These are phyloP conservation scores for Lipophrys pholis DNA, from an alignment of 2,113 vertebrate genomes.

Conservation along the genomic window DNA sequence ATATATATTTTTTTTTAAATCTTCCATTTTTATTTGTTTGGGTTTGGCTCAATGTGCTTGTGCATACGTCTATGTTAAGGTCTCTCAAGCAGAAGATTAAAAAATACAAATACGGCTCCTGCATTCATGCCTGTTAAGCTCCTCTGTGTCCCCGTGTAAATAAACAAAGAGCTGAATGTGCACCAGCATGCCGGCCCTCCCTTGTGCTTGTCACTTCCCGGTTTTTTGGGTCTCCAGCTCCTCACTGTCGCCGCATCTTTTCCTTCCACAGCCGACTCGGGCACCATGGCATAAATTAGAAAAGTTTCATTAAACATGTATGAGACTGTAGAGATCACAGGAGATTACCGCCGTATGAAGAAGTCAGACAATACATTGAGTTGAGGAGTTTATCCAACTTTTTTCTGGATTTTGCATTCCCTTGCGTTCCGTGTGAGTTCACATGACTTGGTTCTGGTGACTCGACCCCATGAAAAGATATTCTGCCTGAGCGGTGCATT, in stretches of 20 bases:
- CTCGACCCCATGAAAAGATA: conserved; percentile 21
- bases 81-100: conserved; percentile 60
- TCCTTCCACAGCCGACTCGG: conserved; percentile 1
- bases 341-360: conserved; percentile 36
- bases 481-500: conserved; percentile 30
- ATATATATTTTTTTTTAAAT: too few relatives aligned
- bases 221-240: conserved; percentile 5
- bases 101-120: conserved; percentile 43
- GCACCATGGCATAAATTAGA: conserved; percentile 48
- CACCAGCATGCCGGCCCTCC: neutral
- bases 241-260: conserved; percentile 1
- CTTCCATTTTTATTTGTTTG: neutral
- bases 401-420: conserved; percentile 35
- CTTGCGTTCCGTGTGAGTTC: conserved; percentile 59
- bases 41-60: conserved; percentile 11
- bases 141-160: conserved; percentile 21
- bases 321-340: conserved; percentile 26
- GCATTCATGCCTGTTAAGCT: conserved; percentile 37
- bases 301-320: conserved; percentile 50
- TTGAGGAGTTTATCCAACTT: conserved; percentile 36
- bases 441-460: conserved; percentile 53
- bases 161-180: conserved; percentile 27
- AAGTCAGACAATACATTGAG: conserved; percentile 19
- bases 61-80: conserved; percentile 32
- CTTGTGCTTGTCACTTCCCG: neutral